phyloP scores from a whole-genome alignment of 2,888 invertebrate species.

The Abrostola triplasia region DNA sequence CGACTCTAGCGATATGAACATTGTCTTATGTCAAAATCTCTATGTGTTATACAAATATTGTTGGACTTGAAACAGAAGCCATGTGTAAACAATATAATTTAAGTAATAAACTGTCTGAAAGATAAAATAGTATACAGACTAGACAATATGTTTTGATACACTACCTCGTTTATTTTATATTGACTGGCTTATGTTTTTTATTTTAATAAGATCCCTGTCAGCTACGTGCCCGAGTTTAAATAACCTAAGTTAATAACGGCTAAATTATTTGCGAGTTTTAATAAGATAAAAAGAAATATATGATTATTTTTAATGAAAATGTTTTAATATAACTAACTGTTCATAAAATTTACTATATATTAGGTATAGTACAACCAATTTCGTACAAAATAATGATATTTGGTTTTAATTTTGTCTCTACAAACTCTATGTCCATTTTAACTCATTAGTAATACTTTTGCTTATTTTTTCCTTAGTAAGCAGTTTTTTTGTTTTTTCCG shows the following conservation, averaged over 20 bases:
- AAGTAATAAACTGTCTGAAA: conserved; percentile 26
- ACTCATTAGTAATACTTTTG: no score
- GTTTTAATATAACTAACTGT: no score
- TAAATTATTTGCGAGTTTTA: not conserved
- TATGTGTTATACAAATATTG: conserved; percentile 52
- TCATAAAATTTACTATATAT: no score
- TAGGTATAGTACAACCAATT: no score
- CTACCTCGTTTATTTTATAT: not conserved
- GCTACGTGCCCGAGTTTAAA: no score
- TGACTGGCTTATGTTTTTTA: not conserved
- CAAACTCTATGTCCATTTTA: no score
- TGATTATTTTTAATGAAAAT: conserved; percentile 26
- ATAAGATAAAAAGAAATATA: not conserved
- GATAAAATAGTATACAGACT: conserved; percentile 26
- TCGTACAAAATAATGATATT: no score
- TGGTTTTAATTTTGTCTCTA: no score
- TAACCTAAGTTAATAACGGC: no score
- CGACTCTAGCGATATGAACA: conserved; percentile 15
- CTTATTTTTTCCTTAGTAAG: no score
- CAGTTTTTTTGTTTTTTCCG: no score
- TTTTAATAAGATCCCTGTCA: conserved; percentile 7
- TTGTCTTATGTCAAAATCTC: conserved; percentile 44
- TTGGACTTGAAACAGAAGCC: conserved; percentile 61
- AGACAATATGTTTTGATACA: conserved; percentile 6
- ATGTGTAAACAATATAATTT: conserved; percentile 53